Base-by-base conservation (phyloP, 1,140 invertebrate species). In the Panagrolaimus sp. region DNA sequence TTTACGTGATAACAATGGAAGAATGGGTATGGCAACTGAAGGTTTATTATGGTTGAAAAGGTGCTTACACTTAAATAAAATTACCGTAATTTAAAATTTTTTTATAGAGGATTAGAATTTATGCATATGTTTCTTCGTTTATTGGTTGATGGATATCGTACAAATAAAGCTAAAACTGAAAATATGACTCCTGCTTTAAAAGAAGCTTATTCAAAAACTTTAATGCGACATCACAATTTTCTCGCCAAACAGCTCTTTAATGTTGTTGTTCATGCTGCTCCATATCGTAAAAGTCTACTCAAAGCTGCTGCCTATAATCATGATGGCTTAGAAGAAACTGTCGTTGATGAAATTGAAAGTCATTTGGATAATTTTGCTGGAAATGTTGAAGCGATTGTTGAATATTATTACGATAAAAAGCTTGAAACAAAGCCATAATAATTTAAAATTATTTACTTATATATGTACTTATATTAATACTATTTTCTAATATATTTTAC, bases 161-260 rank as follows among this genome's bases (percentile, higher is more conserved):
- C 23, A 45, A 23, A 27, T 16, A 42, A 64, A n/a, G 42, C 23
- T 16, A 73, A 68, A 69, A 38, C 72, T 16, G 75, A 76, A 48
- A 77, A 68, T 64, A 23, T 76, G 20, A 38, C 62, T 13, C 23
- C 13, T 14, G 57, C 68, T 42, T 31, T 76, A 9, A 47, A 44
- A 25, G 64, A 72, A 38, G 68, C 66, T 13, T 77, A 77, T 48
- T 70, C 78, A 42, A 63, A 27, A 11, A 76, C 73, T 48, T 61
- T 77, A 7, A 78, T 77, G 62, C 65, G 69, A 2, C 75, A 77
- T 53, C 75, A 77, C 44, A 72, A 71, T 63, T 77, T 77, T 46
- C 42, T 77, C 16, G 73, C 76, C 20, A 66, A 72, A 61, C 76
- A 77, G 43, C 43, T 77, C 63, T 77, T 77, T 46, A 77, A 78